These are phyloP conservation scores for Aselliscus stoliczkanus DNA, from an alignment of 2,797 vertebrate genomes.

Conservation along the genomic window DNA sequence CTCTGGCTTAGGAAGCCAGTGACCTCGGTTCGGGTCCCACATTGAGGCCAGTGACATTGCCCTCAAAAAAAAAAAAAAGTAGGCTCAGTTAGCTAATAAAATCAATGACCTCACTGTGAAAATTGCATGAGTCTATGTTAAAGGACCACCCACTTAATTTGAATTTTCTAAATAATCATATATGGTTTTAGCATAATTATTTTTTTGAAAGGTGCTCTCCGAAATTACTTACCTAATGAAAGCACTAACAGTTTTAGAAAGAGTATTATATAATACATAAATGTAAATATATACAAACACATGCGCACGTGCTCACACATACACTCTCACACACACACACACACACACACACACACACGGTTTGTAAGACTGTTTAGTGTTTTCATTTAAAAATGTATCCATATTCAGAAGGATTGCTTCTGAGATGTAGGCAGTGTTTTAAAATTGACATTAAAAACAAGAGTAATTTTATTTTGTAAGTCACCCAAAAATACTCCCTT, in stretches of 20 bases:
- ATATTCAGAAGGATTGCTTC: background rate
- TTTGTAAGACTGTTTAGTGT: background rate
- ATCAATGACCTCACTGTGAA: background rate
- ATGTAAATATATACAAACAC: background rate
- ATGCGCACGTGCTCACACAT: too few relatives aligned
- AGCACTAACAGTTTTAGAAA: background rate
- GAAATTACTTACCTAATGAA: background rate
- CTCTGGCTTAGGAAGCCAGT: too few relatives aligned
- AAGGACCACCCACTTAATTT: background rate
- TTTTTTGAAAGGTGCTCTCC: background rate
- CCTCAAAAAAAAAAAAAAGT: too few relatives aligned
- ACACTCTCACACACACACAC: background rate
- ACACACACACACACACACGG: background rate
- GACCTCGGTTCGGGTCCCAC: too few relatives aligned
- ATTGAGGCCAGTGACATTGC: too few relatives aligned
- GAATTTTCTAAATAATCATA: background rate
- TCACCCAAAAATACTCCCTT: background rate
- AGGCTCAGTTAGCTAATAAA: background rate
- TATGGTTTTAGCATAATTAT: background rate
- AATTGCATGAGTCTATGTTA: background rate
- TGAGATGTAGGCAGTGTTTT: background rate
- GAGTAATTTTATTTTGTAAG: background rate
- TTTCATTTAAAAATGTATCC: background rate
- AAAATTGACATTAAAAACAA: background rate
- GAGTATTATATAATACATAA: background rate